Evolutionary conservation across 2,113 vertebrate genomes (phyloP).

Genomic region (Hyla sarda): DNA sequence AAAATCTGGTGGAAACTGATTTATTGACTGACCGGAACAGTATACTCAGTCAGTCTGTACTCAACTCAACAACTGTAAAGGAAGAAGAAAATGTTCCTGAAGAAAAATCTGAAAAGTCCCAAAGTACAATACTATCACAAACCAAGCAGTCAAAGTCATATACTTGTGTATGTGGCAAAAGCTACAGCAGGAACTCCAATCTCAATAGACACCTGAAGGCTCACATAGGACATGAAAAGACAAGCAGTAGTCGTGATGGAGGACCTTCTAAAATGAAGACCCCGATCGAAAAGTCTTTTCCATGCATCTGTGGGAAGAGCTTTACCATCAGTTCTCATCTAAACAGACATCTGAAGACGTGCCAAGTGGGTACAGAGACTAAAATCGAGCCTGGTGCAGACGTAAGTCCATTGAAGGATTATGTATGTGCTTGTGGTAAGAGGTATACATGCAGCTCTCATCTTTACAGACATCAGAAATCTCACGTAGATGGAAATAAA

Average conservation of each 20-base stretch:
- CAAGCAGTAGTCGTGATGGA: not conserved
- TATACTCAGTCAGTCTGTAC: not conserved
- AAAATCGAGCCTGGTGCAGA: no score
- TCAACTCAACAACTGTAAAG: not conserved
- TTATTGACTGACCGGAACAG: not conserved
- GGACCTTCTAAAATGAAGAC: not conserved
- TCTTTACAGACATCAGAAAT: conserved; percentile 24
- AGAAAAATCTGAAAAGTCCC: not conserved
- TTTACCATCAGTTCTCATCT: conserved; percentile 8
- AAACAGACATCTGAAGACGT: conserved; percentile 4
- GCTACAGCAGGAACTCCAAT: not conserved
- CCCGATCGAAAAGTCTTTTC: not conserved
- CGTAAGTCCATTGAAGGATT: not conserved
- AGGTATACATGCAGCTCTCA: conserved; percentile 12
- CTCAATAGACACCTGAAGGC: conserved; percentile 8
- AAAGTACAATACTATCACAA: not conserved
- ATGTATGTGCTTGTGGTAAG: not conserved
- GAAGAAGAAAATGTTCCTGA: not conserved
- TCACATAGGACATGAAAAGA: not conserved
- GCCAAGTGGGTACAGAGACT: not conserved
- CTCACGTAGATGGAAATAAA: not conserved
- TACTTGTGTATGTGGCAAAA: not conserved
- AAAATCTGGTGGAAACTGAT: not conserved
- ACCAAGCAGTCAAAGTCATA: not conserved
- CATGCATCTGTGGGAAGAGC: not conserved